These are phyloP conservation scores for Sebastes kiyomatsui DNA, from an alignment of 2,797 vertebrate species.

Conservation along the genomic window DNA sequence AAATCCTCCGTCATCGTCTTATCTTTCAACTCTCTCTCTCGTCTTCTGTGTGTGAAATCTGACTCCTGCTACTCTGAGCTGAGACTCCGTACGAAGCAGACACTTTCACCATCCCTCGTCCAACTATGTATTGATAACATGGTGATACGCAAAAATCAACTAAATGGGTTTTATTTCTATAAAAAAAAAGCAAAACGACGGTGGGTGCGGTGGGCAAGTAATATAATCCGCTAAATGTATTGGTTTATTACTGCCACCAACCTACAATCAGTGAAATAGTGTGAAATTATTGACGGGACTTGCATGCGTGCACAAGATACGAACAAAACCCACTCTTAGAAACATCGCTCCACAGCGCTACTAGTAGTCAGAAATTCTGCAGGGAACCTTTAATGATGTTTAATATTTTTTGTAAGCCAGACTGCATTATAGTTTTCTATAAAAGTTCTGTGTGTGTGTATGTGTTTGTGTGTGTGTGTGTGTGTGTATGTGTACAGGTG, in stretches of 20 bases:
- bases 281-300: neutral
- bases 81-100: no score
- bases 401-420: neutral
- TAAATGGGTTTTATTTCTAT: no score
- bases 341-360: neutral
- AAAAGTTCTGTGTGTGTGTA: neutral
- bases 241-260: neutral
- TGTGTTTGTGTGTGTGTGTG: neutral
- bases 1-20: no score
- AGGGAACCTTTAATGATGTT: neutral
- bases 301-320: neutral
- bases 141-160: no score
- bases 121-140: no score
- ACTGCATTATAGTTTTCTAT: neutral
- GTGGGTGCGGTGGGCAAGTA: no score
- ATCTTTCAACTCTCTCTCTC: no score
- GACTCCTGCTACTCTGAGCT: no score
- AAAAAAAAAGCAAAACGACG: no score
- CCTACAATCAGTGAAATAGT: neutral
- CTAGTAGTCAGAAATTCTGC: neutral
- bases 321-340: neutral
- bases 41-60: no score
- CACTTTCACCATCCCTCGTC: no score
- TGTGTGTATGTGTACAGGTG: constrained; percentile 78
- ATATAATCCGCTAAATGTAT: neutral